A percentile compares a stretch with the other conserved stretches of the same genome.
Evolutionary conservation across 2,888 invertebrate genomes (phyloP).

Genomic region (Orchestes rusci): DNA sequence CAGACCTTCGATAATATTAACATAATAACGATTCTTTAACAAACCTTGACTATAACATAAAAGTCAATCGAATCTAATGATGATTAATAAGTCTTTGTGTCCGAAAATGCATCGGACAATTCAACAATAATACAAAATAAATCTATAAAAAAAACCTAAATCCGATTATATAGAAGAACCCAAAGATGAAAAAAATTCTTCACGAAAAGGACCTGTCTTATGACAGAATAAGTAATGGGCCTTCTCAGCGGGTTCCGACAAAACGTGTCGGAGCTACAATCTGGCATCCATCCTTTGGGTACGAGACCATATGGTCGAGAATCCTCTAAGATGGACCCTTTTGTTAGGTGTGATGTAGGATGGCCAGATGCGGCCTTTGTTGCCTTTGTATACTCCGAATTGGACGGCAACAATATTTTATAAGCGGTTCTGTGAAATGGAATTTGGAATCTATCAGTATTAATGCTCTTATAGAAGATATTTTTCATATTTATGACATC

Average conservation of each 20-base stretch:
- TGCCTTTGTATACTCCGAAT: too few species aligned
- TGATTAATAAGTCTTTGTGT: constrained; percentile 18
- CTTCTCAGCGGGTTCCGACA: constrained; percentile 33
- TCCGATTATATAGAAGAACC: constrained; percentile 26
- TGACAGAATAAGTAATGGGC: constrained; percentile 31
- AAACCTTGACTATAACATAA: too few species aligned
- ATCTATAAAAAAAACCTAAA: constrained; percentile 25
- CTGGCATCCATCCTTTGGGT: constrained; percentile 7
- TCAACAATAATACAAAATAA: constrained; percentile 27
- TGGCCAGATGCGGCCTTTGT: constrained; percentile 33
- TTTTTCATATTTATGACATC: too few species aligned
- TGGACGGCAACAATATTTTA: too few species aligned
- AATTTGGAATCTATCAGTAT: too few species aligned
- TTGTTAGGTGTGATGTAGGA: constrained; percentile 36
- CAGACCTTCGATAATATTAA: too few species aligned
- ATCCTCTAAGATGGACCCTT: constrained; percentile 22
- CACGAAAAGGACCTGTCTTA: constrained; percentile 26
- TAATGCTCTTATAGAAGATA: too few species aligned
- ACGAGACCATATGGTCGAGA: constrained; percentile 19
- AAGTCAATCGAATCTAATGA: constrained; percentile 16
- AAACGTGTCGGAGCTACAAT: constrained; percentile 18
- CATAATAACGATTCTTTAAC: too few species aligned
- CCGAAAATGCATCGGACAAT: constrained; percentile 11
- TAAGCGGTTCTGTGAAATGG: too few species aligned
- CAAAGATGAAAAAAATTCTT: constrained; percentile 31